Evolutionary conservation across 2,113 vertebrate genomes (phyloP).

Genomic region (Oreochromis tanganicae): DNA sequence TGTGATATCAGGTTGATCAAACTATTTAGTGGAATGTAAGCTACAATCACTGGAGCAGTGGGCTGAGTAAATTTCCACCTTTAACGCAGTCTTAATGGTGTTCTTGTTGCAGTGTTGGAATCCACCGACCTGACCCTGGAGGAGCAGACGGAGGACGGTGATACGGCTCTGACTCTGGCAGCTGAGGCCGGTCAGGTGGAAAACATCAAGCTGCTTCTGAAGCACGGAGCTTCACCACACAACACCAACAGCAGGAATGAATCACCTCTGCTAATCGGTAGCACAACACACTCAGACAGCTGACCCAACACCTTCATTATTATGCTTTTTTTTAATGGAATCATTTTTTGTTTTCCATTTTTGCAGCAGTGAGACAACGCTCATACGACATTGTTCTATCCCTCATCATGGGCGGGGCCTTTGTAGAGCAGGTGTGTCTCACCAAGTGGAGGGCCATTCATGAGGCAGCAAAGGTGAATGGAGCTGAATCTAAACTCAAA

Average conservation of each 20-base stretch:
- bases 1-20: background rate
- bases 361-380: slow-evolving; percentile 74
- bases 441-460: slow-evolving; percentile 81
- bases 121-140: slow-evolving; percentile 75
- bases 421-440: slow-evolving; percentile 77
- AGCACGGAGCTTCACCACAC: slow-evolving; percentile 77
- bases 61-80: background rate
- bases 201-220: slow-evolving; percentile 74
- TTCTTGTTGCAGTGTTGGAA: slow-evolving; percentile 17
- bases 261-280: slow-evolving; percentile 81
- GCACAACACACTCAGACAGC: background rate
- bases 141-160: slow-evolving; percentile 77
- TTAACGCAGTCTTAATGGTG: background rate
- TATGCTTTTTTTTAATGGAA: background rate
- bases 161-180: slow-evolving; percentile 80
- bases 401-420: slow-evolving; percentile 78
- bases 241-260: slow-evolving; percentile 80
- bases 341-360: background rate
- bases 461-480: slow-evolving; percentile 79
- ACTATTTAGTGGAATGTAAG: background rate
- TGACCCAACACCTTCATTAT: background rate
- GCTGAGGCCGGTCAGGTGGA: slow-evolving; percentile 69
- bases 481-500: background rate
- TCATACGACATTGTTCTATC: slow-evolving; percentile 74
- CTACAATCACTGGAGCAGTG: fast-evolving